Base-by-base conservation (phyloP, 2,888 invertebrate genomes). In the Parnassius smintheus region DNA sequence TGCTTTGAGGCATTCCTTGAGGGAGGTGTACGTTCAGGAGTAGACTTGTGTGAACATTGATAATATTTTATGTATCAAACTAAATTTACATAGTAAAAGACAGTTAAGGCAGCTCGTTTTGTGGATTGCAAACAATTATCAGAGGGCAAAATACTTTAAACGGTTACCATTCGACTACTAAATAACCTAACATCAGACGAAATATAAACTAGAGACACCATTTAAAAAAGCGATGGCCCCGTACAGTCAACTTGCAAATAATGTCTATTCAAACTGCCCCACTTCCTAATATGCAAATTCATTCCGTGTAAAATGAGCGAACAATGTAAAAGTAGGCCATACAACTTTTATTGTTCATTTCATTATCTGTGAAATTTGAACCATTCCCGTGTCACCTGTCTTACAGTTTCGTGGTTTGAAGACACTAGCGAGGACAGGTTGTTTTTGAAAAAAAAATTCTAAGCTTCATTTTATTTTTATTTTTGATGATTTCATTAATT, bases 221-320 rank as follows among this genome's bases (percentile, higher is more conserved):
- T 66, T 69, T 66, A 65, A 68, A 68, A 68, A 68, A 69, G 62
- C 48, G 65, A 64, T 68, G 78, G 76, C 79, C 78, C 78, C 79
- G 75, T 56, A 25, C 42, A 70, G 67, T 71, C 69, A 66, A 72
- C 69, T 75, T 72, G 75, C 78, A 72, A 78, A 77, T 76, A 72
- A 70, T 76, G 74, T 71, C 81, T 75, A 84, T 84, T 85, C 77
- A 85, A 80, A 81, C 70, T 81, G 85, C 70, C 82, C 89, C 75
- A 88, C 86, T 87, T 89, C 88, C 87, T 82, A 84, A 87, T 84
- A 90, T 89, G 86, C 82, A 83, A 89, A 90, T 86, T 76, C 75
- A 75, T 80, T 77, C 77, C 81, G 82, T 78, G 79, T 81, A 79
- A 82, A 85, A 84, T 84, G 77, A 76, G 77, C 80, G 80, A 85